Conservation (phyloP, 92 coral and sea anemone species). For the Galaxea fascicularis region DNA sequence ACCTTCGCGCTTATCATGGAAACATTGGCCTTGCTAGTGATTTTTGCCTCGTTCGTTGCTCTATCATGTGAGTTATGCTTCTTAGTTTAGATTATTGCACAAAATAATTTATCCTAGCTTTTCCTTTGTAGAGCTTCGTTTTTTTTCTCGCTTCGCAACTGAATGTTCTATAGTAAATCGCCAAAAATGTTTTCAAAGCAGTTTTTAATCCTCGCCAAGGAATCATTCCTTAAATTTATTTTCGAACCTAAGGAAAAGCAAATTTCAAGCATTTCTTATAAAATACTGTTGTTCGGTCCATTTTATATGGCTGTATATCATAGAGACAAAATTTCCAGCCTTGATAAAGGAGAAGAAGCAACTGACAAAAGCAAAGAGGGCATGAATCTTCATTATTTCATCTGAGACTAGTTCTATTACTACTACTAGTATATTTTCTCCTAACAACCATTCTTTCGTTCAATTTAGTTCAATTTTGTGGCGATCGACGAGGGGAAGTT, state of each 20-base stretch:
- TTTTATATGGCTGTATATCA: not conserved
- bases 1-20: conserved; percentile 41
- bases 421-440: not conserved
- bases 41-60: conserved; percentile 59
- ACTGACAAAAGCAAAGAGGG: not conserved
- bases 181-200: not conserved
- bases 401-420: not conserved
- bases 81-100: not conserved
- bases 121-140: not conserved
- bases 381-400: conserved; percentile 11
- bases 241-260: no score
- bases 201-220: not conserved
- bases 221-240: not conserved
- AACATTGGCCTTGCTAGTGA: conserved; percentile 36
- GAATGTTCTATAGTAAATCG: not conserved
- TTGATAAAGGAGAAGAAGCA: not conserved
- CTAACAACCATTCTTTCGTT: not conserved
- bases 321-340: not conserved
- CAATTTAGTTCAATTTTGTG: not conserved
- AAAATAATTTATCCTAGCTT: not conserved
- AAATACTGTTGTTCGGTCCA: not conserved
- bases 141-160: not conserved
- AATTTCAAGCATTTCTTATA: no score
- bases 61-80: conserved; percentile 53
- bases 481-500: not conserved